Percentiles rank a stretch among this genome's conserved stretches.
phyloP scores from a whole-genome alignment of 2,888 invertebrate species.

The Ormyrus thymus region DNA sequence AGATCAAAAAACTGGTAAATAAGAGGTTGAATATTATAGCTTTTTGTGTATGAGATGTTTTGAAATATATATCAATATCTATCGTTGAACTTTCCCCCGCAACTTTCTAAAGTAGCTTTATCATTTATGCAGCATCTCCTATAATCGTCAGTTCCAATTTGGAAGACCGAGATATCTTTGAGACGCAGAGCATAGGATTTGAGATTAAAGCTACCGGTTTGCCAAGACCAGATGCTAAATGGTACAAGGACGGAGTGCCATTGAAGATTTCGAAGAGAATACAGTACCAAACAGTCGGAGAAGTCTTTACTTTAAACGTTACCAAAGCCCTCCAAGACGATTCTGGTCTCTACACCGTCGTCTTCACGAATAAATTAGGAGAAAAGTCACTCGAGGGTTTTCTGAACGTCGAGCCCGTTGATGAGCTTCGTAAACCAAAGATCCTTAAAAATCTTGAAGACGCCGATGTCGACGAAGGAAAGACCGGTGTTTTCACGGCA shows the following conservation, averaged over 20 bases:
- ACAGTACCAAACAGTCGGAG: conserved; percentile 69
- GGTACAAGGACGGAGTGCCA: conserved; percentile 86
- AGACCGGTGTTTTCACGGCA: conserved; percentile 81
- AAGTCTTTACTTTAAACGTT: conserved; percentile 85
- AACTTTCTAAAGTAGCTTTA: neutral
- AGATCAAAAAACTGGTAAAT: neutral
- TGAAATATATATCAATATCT: neutral
- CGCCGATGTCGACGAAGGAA: conserved; percentile 82
- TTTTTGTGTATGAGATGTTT: conserved; percentile 25
- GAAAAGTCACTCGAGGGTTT: conserved; percentile 85
- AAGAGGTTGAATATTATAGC: neutral
- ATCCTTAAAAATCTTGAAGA: conserved; percentile 82
- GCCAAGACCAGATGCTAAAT: conserved; percentile 86
- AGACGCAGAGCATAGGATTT: conserved; percentile 88
- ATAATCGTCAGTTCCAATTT: conserved; percentile 84
- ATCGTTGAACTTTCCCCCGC: neutral
- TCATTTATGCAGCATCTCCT: conserved; percentile 79
- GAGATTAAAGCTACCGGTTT: conserved; percentile 86
- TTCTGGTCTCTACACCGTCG: conserved; percentile 88
- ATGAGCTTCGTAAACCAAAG: conserved; percentile 86
- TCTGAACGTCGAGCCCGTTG: conserved; percentile 84
- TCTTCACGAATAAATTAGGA: conserved; percentile 89
- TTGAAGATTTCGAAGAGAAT: conserved; percentile 78
- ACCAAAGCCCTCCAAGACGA: conserved; percentile 83
- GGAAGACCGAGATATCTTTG: conserved; percentile 84